Evolutionary conservation across 1,140 invertebrate genomes (phyloP), one percentile per base, ranked within the genome.

Genomic region (Meloidogyne chitwoodi): DNA sequence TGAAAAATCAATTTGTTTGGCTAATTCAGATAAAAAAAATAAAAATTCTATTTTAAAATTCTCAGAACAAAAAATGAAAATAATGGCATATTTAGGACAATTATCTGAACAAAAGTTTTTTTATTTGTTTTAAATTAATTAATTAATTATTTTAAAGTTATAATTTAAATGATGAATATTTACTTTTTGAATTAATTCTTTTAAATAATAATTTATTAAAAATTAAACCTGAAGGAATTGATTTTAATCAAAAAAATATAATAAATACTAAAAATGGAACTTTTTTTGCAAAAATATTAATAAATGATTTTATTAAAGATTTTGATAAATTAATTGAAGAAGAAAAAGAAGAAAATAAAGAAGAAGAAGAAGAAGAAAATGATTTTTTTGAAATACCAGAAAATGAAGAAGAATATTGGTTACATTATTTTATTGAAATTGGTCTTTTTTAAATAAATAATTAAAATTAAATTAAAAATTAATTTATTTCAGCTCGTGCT

Each of bases 341-440:
- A 34, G 14, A 24, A 16, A 12, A 72, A 27, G 22, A 19, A 31
- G 65, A 31, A 22, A 4, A 66, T 5, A 5, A n/a, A n/a, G 65
- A 31, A 5, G n/a, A 31, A n/a, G 65, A 66, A 6, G 22, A 66
- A 8, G 22, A 66, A 29, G 64, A 41, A 19, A 19, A 31, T 8
- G 14, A 34, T n/a, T 19, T 8, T 31, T 73, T 73, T 73, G 70
- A 73, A 62, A 34, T 38, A 31, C 70, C 56, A 31, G 70, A 73
- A 62, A 61, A 12, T 19, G 38, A 8, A 16, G 70, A 62, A 12
- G 70, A 63, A n/a, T 73, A 73, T 34, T 73, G 56, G 70, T 12
- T 64, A 64, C 70, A 73, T 34, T 73, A 64, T 34, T 38, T 27
- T 29, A 34, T 73, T 22, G 44, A 73, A 73, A 73, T 73, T 62